These are phyloP conservation scores for Dendrolimus houi DNA, from an alignment of 2,888 invertebrate genomes.

Conservation along the genomic window DNA sequence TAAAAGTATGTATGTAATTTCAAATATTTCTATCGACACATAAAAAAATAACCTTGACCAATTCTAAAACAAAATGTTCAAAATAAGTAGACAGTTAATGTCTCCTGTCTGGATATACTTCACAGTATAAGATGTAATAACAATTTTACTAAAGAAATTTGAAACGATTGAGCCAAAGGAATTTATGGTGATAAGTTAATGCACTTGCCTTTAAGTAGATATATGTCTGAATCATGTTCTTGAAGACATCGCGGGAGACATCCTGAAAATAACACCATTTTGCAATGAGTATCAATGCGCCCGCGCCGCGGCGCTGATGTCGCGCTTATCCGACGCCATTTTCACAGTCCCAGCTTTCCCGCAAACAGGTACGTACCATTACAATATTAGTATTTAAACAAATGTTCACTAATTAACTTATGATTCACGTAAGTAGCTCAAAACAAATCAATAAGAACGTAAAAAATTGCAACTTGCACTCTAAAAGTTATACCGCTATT, in stretches of 20 bases:
- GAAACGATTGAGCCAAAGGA: too few species aligned
- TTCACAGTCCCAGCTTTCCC: constrained; percentile 71
- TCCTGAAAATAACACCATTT: constrained; percentile 74
- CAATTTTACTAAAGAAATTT: too few species aligned
- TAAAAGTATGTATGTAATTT: too few species aligned
- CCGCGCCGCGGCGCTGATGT: constrained; percentile 56
- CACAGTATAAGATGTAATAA: too few species aligned
- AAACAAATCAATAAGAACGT: background rate
- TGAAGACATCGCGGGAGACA: constrained; percentile 72
- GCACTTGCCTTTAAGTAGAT: constrained; percentile 2
- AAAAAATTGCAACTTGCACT: constrained; percentile 11
- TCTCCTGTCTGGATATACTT: background rate
- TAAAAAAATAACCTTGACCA: background rate
- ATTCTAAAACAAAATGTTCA: background rate
- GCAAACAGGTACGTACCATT: constrained; percentile 59
- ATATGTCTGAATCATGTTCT: constrained; percentile 45
- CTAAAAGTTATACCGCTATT: constrained; percentile 22
- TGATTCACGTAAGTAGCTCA: background rate
- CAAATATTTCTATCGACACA: too few species aligned
- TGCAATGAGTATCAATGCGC: constrained; percentile 53
- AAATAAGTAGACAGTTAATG: background rate
- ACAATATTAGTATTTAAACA: constrained; percentile 18
- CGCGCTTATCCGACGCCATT: constrained; percentile 68
- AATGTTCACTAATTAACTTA: constrained; percentile 11
- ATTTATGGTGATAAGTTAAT: background rate